Evolutionary conservation across 2,797 vertebrate species (phyloP).

Genomic region (Diglossa cyanea): DNA sequence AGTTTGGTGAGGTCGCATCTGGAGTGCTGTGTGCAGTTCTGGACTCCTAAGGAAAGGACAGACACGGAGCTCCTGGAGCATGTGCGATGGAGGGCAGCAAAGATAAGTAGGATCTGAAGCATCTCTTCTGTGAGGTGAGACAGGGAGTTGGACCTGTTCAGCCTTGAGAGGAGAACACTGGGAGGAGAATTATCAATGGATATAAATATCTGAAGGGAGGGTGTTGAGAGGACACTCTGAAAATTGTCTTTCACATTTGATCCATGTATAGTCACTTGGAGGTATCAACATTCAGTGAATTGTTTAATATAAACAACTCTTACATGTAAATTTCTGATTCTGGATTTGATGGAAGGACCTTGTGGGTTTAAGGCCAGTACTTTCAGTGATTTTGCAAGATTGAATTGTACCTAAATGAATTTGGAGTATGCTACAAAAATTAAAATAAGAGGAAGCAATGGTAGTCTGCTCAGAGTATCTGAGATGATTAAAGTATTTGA

Average conservation of each 20-base stretch:
- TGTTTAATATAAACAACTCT: background rate
- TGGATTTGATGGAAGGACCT: background rate
- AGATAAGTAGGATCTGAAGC: background rate
- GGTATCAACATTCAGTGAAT: background rate
- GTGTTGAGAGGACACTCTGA: rapidly evolving
- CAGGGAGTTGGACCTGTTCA: background rate
- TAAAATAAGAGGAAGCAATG: background rate
- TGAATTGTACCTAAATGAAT: background rate
- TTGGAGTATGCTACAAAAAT: background rate
- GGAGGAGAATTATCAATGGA: background rate
- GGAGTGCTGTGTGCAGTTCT: background rate
- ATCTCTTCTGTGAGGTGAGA: background rate
- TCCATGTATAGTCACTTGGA: background rate
- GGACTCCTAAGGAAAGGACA: background rate
- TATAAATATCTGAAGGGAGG: background rate
- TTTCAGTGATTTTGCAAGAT: background rate
- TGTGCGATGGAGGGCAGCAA: background rate
- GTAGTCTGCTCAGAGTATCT: background rate
- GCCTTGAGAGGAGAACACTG: background rate
- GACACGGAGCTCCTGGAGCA: rapidly evolving
- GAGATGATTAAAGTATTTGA: background rate
- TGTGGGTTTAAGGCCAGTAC: background rate
- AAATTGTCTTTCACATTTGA: background rate
- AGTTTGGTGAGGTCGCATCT: background rate
- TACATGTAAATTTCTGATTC: background rate